phyloP scores from a whole-genome alignment of 2,113 vertebrate species.

The Cheilinus undulatus region DNA sequence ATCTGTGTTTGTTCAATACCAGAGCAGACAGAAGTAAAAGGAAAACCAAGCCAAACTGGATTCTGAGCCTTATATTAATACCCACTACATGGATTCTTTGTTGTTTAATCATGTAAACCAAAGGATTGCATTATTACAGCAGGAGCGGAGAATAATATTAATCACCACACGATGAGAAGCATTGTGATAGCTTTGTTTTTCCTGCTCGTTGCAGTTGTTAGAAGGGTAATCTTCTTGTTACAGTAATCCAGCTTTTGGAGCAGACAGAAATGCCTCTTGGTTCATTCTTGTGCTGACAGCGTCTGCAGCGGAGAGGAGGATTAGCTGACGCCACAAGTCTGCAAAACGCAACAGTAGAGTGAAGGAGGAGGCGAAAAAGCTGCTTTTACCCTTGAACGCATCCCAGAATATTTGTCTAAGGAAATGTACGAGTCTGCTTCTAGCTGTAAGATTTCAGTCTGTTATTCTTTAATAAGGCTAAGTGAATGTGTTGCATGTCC shows the following conservation, averaged over 20 bases:
- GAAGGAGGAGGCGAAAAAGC: background rate
- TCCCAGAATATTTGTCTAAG: slow-evolving; percentile 11
- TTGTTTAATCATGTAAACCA: slow-evolving; percentile 49
- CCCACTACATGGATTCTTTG: slow-evolving; percentile 50
- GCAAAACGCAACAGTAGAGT: slow-evolving; percentile 24
- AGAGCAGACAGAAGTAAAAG: slow-evolving; percentile 42
- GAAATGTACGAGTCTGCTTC: background rate
- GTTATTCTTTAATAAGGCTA: slow-evolving; percentile 58
- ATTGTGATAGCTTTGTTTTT: slow-evolving; percentile 60
- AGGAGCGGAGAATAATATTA: slow-evolving; percentile 44
- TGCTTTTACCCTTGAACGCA: slow-evolving; percentile 11
- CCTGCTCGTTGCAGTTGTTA: slow-evolving; percentile 50
- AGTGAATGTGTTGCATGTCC: slow-evolving; percentile 59
- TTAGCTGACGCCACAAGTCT: slow-evolving; percentile 62
- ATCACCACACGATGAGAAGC: slow-evolving; percentile 53
- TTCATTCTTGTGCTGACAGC: slow-evolving; percentile 61
- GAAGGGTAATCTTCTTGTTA: slow-evolving; percentile 66
- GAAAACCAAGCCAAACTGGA: slow-evolving; percentile 27
- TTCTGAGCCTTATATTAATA: slow-evolving; percentile 30
- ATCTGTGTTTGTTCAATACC: slow-evolving; percentile 34
- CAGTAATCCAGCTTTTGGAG: slow-evolving; percentile 75
- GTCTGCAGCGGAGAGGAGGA: slow-evolving; percentile 54
- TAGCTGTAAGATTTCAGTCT: slow-evolving; percentile 25
- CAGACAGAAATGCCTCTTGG: slow-evolving; percentile 54
- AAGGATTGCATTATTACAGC: slow-evolving; percentile 37